Percentiles rank a stretch among this genome's conserved stretches.
phyloP scores from a whole-genome alignment of 2,113 vertebrate species.

The Eretmochelys imbricata region DNA sequence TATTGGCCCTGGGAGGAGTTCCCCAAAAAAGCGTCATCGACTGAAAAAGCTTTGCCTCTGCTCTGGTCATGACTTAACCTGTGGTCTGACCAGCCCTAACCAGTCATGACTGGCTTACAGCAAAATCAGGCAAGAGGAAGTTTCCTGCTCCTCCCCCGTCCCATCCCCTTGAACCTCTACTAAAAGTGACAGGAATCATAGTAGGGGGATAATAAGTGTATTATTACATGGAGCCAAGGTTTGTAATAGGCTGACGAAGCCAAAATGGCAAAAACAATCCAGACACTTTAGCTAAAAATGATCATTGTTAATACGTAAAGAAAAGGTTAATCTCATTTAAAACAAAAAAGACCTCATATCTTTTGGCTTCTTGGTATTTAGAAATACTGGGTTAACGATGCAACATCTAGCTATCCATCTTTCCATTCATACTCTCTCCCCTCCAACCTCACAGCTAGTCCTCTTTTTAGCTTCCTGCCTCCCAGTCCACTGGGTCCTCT shows the following conservation, averaged over 20 bases:
- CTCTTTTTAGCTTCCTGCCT: neutral
- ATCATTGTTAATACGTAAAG: neutral
- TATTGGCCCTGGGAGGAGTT: neutral
- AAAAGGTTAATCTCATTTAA: neutral
- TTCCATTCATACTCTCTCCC: neutral
- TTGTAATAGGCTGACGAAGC: neutral
- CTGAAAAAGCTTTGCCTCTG: neutral
- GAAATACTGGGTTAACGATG: neutral
- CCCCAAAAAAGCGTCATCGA: neutral
- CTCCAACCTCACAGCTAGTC: neutral
- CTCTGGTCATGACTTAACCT: neutral
- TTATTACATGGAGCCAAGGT: neutral
- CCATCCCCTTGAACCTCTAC: neutral
- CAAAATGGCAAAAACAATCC: neutral
- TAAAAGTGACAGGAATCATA: neutral
- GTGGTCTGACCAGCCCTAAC: too few relatives aligned
- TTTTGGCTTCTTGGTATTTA: neutral
- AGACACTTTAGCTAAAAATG: neutral
- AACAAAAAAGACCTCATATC: neutral
- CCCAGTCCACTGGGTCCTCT: neutral
- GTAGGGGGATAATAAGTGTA: neutral
- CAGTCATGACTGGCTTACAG: neutral
- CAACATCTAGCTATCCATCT: neutral
- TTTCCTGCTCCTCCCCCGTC: neutral
- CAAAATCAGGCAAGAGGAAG: neutral